Conservation (phyloP, 2,113 vertebrate genomes). For the Chionodraco myersi region DNA sequence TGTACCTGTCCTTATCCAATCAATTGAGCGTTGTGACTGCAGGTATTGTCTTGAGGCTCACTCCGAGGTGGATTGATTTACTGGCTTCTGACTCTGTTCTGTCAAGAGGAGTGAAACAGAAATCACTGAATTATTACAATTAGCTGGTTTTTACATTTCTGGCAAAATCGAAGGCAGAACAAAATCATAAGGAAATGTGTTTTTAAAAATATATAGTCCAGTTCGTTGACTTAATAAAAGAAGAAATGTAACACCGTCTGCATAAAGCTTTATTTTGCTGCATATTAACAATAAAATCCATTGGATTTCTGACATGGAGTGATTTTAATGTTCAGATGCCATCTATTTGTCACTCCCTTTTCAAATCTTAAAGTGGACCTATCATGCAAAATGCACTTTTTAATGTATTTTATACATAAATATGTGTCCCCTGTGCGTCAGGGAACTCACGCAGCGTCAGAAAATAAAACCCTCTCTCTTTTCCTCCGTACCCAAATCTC, state of each 20-base stretch:
- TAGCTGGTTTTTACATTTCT: conserved; percentile 6
- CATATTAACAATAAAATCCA: background rate
- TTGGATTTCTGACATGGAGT: background rate
- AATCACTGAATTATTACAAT: conserved; percentile 50
- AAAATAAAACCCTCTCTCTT: too few species aligned
- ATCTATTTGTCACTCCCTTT: too few species aligned
- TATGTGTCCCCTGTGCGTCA: too few species aligned
- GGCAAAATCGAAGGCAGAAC: too few species aligned
- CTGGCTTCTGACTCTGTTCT: conserved; percentile 41
- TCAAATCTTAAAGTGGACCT: too few species aligned
- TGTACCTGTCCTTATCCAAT: conserved; percentile 43
- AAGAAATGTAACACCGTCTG: background rate
- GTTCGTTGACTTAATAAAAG: too few species aligned
- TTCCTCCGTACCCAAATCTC: too few species aligned
- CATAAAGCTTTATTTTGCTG: background rate
- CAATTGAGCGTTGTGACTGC: conserved; percentile 52
- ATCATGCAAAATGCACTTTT: too few species aligned
- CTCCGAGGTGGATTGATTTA: conserved; percentile 59
- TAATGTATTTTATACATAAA: too few species aligned
- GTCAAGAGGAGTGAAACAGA: conserved; percentile 35
- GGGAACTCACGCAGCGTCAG: too few species aligned
- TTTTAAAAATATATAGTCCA: background rate
- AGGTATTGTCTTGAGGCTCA: conserved; percentile 49
- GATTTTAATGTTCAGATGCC: background rate
- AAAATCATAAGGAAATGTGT: too few species aligned